phyloP scores from a whole-genome alignment of 2,888 invertebrate genomes.

The Tromatobia lineatoria region DNA sequence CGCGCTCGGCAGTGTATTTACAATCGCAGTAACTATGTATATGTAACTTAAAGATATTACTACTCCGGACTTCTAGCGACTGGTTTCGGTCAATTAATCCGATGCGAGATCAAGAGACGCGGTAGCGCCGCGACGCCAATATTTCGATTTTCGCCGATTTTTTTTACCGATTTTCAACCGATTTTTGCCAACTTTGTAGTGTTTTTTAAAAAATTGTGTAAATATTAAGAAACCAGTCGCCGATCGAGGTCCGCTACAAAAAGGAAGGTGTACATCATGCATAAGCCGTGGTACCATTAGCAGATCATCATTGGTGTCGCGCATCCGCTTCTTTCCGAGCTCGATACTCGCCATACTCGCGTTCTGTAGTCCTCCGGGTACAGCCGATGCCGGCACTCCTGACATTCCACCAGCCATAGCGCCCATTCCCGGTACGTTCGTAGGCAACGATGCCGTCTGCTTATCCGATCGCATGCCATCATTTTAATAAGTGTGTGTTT shows the following conservation, averaged over 20 bases:
- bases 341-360: conserved; percentile 92
- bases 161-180: not conserved
- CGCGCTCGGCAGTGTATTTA: conserved; percentile 85
- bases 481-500: conserved; percentile 53
- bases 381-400: conserved; percentile 86
- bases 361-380: conserved; percentile 88
- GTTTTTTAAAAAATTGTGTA: not conserved
- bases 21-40: conserved; percentile 82
- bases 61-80: conserved; percentile 74
- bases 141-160: conserved; percentile 17
- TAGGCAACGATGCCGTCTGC: conserved; percentile 84
- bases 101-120: too few species aligned
- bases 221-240: conserved; percentile 52
- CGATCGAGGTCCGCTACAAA: conserved; percentile 66
- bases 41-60: conserved; percentile 80
- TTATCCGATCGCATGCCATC: conserved; percentile 71
- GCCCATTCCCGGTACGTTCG: conserved; percentile 82
- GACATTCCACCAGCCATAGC: conserved; percentile 84
- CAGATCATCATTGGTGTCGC: conserved; percentile 94
- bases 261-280: conserved; percentile 84
- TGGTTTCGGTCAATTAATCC: conserved; percentile 38
- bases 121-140: too few species aligned
- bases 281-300: conserved; percentile 95
- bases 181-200: not conserved
- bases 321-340: conserved; percentile 98